phyloP scores from a whole-genome alignment of 2,888 invertebrate species.

The Gymnosoma rotundatum region DNA sequence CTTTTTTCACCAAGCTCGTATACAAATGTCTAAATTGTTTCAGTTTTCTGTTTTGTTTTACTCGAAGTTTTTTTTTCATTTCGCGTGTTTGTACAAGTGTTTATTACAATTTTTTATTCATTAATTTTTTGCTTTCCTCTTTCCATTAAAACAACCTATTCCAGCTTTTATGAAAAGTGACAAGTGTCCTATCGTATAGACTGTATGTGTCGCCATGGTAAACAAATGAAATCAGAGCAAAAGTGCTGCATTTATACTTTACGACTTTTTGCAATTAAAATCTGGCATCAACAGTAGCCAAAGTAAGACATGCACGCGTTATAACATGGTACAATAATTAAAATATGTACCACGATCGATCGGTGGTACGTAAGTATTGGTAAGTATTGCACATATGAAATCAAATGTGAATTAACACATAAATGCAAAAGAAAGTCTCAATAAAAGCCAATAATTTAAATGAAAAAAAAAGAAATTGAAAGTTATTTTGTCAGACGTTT shows the following conservation, averaged over 20 bases:
- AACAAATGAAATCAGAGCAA: conserved; percentile 69
- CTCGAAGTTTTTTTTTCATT: conserved; percentile 19
- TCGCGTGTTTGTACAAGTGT: conserved; percentile 64
- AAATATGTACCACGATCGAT: not conserved
- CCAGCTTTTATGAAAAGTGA: conserved; percentile 58
- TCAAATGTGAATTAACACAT: conserved; percentile 23
- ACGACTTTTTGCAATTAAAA: conserved; percentile 30
- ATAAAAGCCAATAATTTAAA: conserved; percentile 69
- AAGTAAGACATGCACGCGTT: conserved; percentile 51
- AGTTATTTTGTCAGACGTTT: conserved; percentile 45
- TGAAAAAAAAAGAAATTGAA: conserved; percentile 65
- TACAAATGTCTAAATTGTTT: conserved; percentile 39
- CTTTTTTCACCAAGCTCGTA: not conserved
- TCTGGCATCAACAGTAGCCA: conserved; percentile 63
- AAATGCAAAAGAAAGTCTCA: conserved; percentile 59
- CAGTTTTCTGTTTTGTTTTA: conserved; percentile 42
- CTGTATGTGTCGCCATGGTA: conserved; percentile 65
- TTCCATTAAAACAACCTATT: conserved; percentile 2
- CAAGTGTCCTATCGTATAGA: conserved; percentile 63
- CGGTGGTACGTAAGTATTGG: conserved; percentile 4
- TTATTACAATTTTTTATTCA: conserved; percentile 27
- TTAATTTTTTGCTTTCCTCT: not conserved
- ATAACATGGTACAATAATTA: conserved; percentile 19
- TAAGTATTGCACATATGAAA: conserved; percentile 33
- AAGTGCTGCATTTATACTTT: conserved; percentile 34